Conservation (phyloP, 1,140 invertebrate genomes). For the Diuraphis noxia region DNA sequence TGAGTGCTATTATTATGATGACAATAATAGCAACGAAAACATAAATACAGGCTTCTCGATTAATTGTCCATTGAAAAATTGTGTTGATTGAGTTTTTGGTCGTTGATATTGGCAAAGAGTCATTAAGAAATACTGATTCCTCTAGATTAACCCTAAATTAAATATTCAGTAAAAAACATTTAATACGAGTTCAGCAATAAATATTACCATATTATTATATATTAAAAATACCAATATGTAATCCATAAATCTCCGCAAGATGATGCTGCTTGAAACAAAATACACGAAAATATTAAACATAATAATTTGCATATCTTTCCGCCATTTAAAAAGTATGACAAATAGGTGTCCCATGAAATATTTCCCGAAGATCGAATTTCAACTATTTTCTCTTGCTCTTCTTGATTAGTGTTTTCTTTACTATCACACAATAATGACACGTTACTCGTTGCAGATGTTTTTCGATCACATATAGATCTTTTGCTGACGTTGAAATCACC, state of each 20-base stretch:
- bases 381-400: conserved; percentile 53
- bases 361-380: conserved; percentile 53
- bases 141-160: conserved; percentile 63
- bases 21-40: conserved; percentile 68
- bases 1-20: conserved; percentile 66
- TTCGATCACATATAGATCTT: conserved; percentile 14
- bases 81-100: neutral
- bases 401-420: neutral
- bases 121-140: conserved; percentile 57
- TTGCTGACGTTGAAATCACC: neutral
- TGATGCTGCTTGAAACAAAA: conserved; percentile 57
- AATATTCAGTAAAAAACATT: neutral
- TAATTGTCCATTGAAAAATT: conserved; percentile 23
- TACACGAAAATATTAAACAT: conserved; percentile 66
- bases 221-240: neutral
- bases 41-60: conserved; percentile 63
- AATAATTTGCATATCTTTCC: conserved; percentile 66
- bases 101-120: neutral
- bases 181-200: neutral
- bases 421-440: conserved; percentile 55
- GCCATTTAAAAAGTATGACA: conserved; percentile 71
- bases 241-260: neutral
- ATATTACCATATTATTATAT: neutral
- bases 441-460: conserved; percentile 56
- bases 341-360: conserved; percentile 61